Evolutionary conservation across 1,140 invertebrate genomes (phyloP).

Genomic region (Ceratina australensis): DNA sequence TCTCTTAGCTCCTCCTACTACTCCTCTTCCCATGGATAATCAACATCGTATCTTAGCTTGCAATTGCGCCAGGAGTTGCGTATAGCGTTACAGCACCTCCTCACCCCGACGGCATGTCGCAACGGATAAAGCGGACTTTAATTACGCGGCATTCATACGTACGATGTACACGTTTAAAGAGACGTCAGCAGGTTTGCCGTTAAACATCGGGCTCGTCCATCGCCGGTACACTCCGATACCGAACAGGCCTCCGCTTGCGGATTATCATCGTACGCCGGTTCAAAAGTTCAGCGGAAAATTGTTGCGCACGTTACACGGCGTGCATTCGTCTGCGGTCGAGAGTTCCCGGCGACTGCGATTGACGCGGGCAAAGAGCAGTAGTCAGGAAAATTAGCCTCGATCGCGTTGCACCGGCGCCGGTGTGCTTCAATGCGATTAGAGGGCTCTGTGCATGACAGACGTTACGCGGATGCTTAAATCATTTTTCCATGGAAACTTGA

Average conservation of each 20-base stretch:
- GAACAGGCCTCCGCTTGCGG: not conserved
- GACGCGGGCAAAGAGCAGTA: not conserved
- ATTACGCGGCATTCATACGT: constrained; percentile 13
- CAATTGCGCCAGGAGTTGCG: not conserved
- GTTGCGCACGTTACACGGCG: no score
- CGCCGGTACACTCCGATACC: not conserved
- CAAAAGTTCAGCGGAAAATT: not conserved
- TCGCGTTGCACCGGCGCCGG: not conserved
- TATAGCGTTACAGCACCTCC: no score
- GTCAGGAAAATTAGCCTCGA: not conserved
- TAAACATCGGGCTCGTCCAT: not conserved
- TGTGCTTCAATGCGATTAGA: no score
- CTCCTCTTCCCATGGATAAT: not conserved
- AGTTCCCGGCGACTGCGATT: no score
- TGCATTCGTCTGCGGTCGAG: not conserved
- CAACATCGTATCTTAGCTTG: constrained; percentile 5
- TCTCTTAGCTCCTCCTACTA: constrained; percentile 18
- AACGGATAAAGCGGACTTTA: constrained; percentile 12
- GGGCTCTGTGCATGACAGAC: no score
- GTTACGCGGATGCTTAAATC: no score
- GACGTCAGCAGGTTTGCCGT: constrained; percentile 9
- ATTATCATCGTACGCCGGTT: not conserved
- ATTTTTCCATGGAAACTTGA: no score
- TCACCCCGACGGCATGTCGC: not conserved
- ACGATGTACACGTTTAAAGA: not conserved